Base-by-base conservation (phyloP, 1,140 invertebrate genomes). In the Drosophila seguyi region DNA sequence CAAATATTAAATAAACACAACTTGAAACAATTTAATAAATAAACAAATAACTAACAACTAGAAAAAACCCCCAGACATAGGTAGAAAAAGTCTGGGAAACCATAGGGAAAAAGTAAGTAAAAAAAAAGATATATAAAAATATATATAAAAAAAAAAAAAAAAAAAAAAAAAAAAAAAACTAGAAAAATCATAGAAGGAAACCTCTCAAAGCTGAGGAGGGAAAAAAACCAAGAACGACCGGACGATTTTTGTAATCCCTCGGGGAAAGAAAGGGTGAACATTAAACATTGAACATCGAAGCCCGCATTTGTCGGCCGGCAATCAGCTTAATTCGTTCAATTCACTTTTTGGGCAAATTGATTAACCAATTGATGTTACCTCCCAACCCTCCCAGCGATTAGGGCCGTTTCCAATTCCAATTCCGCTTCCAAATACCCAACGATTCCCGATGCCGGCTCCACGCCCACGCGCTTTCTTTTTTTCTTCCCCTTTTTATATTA, bases 381-480 rank as follows among this genome's bases (percentile, higher is more conserved):
- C 22, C 66, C 18, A 38, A 27, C 16, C 65, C 65, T 63, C 1
- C 18, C 27, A n/a, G 31, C 67, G 31, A 27, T 66, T 66, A 22
- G 10, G 18, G 31, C 63, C 18, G 55, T 39, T 69, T 55, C 22
- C 48, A 34, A 38, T 50, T 47, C 25, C 44, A n/a, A 55, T 53
- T 36, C 45, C 59, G 22, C 25, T 61, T 66, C 60, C 42, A 50
- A 50, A 50, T 50, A 29, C n/a, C n/a, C n/a, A 22, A 1, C 10
- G n/a, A 36, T 53, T 65, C 31, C 63, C 42, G 25, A 38, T 45
- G 41, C 42, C 42, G n/a, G 18, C 50, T 38, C n/a, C n/a, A n/a
- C 68, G 50, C 68, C 73, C 72, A 75, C 74, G 53, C 74, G 73
- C 74, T 77, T 76, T 76, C 74, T 60, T 60, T 53, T 34, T n/a